These are phyloP conservation scores for Lampropteryx suffumata DNA, from an alignment of 2,888 invertebrate genomes.

Conservation along the genomic window DNA sequence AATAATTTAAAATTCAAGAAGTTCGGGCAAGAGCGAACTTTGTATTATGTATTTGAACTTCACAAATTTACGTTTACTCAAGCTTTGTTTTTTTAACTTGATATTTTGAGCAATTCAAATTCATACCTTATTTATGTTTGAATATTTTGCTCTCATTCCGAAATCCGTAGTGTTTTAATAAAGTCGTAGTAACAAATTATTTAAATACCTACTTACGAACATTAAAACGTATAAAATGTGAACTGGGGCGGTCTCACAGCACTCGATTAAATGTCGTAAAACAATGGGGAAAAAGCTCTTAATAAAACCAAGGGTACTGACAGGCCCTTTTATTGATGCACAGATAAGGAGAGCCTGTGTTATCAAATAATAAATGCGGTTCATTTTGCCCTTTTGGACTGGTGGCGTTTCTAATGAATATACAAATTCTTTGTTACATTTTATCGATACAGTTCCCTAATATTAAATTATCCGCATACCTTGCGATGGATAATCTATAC, in stretches of 20 bases:
- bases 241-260: constrained; percentile 29
- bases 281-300: constrained; percentile 49
- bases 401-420: constrained; percentile 50
- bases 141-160: too few species aligned
- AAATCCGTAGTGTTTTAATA: too few species aligned
- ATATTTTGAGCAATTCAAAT: too few species aligned
- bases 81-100: constrained; percentile 21
- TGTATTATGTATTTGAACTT: constrained; percentile 27
- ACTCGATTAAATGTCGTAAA: constrained; percentile 52
- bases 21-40: constrained; percentile 21
- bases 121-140: too few species aligned
- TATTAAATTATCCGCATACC: too few species aligned
- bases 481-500: too few species aligned
- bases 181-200: too few species aligned
- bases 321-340: constrained; percentile 53
- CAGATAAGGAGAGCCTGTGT: constrained; percentile 46
- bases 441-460: too few species aligned
- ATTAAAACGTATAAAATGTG: background rate
- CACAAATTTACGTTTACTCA: constrained; percentile 26
- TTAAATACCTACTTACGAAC: too few species aligned
- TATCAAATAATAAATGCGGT: constrained; percentile 61
- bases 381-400: constrained; percentile 48
- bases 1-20: constrained; percentile 31
- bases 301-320: constrained; percentile 46
- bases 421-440: constrained; percentile 19